Evolutionary conservation across 1,140 invertebrate genomes (phyloP), one percentile per base, ranked within the genome.

Genomic region (Acromyrmex heyeri): DNA sequence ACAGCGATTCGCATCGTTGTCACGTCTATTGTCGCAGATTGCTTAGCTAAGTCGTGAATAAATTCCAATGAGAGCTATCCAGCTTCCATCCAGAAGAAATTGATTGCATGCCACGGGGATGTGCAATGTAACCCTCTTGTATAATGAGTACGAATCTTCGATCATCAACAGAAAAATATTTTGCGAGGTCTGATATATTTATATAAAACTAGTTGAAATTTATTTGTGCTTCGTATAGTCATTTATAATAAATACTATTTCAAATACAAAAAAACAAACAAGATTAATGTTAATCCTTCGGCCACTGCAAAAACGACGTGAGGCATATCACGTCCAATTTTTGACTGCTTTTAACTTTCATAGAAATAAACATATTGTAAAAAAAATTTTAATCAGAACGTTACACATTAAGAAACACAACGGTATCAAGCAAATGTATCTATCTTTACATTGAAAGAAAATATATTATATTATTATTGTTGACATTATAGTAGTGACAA

Each of bases 1-100:
- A 30, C 59, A 65, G 82, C 72, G 59, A 85, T 85, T 79, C 73
- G 50, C 62, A 85, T 85, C n/a, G 73, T 76, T 78, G 72, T 85
- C 83, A 67, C 75, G 34, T 65, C 59, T 67, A 57, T 79, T 85
- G 83, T 85, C 73, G 62, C 59, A 79, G 30, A 64, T 79, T 85
- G 72, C 62, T 85, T 67, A 75, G 55, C 81, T 62, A 77, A 77
- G 83, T 79, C 34, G 69, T 61, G 38, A 83, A 61, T 83, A 83
- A 75, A 75, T 83, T 73, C n/a, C 79, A 75, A n/a, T 55, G 18
- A 73, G 38, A 82, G 4, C 24, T 21, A 48, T 61, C 64, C 7
- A 53, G 48, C 48, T 24, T 16, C 14, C 34, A 70, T 57, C 30
- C 12, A 34, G 18, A 79, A 53, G n/a, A 8, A 76, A 24, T 21